phyloP scores from a whole-genome alignment of 2,113 vertebrate species.

The Scopus umbretta region DNA sequence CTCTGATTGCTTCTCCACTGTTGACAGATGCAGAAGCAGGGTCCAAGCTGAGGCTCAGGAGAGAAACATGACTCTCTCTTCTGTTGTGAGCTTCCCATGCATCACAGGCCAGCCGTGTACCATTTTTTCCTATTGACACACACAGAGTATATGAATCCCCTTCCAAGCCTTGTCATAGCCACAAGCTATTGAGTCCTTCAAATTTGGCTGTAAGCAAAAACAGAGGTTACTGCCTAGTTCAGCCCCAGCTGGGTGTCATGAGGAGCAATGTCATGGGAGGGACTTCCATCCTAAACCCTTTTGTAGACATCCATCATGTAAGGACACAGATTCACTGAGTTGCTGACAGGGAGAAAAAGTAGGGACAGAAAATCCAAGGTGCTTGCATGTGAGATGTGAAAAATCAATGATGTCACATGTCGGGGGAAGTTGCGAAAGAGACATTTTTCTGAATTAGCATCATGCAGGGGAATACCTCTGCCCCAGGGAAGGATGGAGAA shows the following conservation, averaged over 20 bases:
- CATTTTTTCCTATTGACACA: not conserved
- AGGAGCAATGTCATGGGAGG: not conserved
- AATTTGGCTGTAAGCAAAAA: not conserved
- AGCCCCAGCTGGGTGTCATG: accelerated
- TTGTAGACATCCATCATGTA: not conserved
- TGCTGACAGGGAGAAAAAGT: not conserved
- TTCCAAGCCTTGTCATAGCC: not conserved
- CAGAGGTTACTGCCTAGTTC: accelerated
- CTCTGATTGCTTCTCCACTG: not conserved
- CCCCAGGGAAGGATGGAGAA: not conserved
- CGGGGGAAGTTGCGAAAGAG: not conserved
- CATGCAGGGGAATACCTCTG: not conserved
- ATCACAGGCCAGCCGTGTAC: accelerated
- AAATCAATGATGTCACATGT: not conserved
- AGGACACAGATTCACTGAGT: not conserved
- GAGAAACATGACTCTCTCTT: not conserved
- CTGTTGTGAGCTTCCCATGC: not conserved
- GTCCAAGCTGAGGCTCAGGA: not conserved
- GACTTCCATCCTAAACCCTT: not conserved
- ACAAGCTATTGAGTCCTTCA: not conserved
- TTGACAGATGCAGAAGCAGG: not conserved
- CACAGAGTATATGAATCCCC: not conserved
- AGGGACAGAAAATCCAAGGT: accelerated
- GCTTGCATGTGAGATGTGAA: not conserved
- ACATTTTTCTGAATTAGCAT: not conserved